Evolutionary conservation across 2,797 vertebrate genomes (phyloP).

Genomic region (Peromyscus eremicus): DNA sequence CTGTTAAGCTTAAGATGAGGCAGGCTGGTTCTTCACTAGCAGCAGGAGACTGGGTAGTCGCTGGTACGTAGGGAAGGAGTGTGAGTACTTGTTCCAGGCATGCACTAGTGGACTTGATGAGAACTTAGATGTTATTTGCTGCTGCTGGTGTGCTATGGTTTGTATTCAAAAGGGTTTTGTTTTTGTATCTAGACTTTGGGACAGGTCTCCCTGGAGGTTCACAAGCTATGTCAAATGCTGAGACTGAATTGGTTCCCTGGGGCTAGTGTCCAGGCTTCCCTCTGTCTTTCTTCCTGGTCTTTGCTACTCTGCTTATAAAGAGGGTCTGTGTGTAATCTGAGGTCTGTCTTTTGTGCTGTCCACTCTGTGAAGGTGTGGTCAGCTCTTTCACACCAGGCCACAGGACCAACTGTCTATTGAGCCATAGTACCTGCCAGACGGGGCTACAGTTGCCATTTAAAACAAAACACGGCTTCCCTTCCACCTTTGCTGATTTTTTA

Average conservation of each 20-base stretch:
- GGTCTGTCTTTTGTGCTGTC: not conserved
- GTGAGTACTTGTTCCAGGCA: not conserved
- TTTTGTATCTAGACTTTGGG: not conserved
- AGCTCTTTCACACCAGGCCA: not conserved
- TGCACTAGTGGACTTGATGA: not conserved
- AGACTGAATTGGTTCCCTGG: not conserved
- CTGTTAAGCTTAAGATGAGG: not conserved
- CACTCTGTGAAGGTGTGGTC: not conserved
- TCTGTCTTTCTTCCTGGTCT: not conserved
- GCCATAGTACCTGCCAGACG: not conserved
- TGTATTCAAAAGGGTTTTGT: not conserved
- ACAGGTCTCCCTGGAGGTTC: not conserved
- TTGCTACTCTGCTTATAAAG: not conserved
- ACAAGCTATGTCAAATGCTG: not conserved
- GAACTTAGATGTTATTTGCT: not conserved
- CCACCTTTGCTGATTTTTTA: not conserved
- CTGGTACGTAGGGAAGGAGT: not conserved
- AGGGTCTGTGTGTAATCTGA: not conserved
- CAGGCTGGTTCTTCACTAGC: not conserved
- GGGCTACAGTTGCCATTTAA: not conserved
- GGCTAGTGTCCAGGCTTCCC: not conserved
- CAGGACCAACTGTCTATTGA: not conserved
- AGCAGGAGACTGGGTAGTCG: not conserved
- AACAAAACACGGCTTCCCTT: not conserved
- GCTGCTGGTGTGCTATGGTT: not conserved